A percentile compares a stretch with the other conserved stretches of the same genome.
These are phyloP conservation scores for Eupeodes corollae DNA, from an alignment of 1,140 invertebrate species.

Conservation along the genomic window DNA sequence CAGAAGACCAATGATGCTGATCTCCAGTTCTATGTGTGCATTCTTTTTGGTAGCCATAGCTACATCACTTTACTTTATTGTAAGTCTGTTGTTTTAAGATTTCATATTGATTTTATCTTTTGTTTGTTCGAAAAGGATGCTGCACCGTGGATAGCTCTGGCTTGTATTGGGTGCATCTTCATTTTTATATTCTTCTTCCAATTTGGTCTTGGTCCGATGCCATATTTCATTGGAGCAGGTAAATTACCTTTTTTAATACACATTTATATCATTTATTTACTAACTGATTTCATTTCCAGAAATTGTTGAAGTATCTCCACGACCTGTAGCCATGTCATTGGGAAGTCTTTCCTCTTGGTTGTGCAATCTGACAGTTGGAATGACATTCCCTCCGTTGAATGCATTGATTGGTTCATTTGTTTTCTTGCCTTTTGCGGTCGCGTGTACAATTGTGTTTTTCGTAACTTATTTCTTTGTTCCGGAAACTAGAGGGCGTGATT, in stretches of 20 bases:
- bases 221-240: conserved; percentile 62
- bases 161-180: conserved; percentile 50
- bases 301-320: conserved; percentile 72
- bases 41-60: conserved; percentile 44
- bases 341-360: conserved; percentile 82
- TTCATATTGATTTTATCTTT: not conserved
- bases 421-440: conserved; percentile 54
- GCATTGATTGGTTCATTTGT: conserved; percentile 48
- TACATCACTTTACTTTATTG: conserved; percentile 42
- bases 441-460: conserved; percentile 45
- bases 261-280: conserved; percentile 49
- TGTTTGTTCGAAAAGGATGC: conserved; percentile 40
- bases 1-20: conserved; percentile 43
- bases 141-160: conserved; percentile 44
- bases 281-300: conserved; percentile 42
- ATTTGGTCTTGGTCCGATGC: conserved; percentile 72
- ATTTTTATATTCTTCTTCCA: conserved; percentile 69
- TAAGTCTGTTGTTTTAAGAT: conserved; percentile 34
- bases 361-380: conserved; percentile 74
- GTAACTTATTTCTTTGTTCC: conserved; percentile 56
- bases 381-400: conserved; percentile 59
- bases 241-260: not conserved
- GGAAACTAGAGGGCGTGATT: conserved; percentile 53
- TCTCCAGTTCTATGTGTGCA: conserved; percentile 41
- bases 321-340: conserved; percentile 74